Evolutionary conservation across 1,140 invertebrate genomes (phyloP), one percentile per base, ranked within the genome.

Genomic region (Rhizoglyphus robini): DNA sequence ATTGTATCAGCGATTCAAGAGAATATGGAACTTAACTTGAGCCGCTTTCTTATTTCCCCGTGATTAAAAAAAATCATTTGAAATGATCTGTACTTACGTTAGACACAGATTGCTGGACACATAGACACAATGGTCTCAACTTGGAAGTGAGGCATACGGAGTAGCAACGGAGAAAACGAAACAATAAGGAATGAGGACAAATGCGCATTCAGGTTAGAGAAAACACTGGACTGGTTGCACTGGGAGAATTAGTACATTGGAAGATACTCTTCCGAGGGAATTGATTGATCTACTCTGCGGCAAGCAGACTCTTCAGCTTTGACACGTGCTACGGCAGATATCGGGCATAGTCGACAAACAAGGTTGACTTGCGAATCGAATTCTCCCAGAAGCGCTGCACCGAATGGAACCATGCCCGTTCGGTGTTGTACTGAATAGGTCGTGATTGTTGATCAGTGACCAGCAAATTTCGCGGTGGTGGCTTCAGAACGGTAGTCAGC

Each of bases 331-430:
- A 67, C 27, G 51, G 64, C 58, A 68, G 41, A 63, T 67, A 66
- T 62, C 67, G 48, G 20, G 59, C 60, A 64, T 68, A 68, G 54
- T 68, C 68, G 1, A 61, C 32, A 47, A 57, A 67, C 4, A 68
- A 29, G n/a, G 58, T 63, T 58, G 68, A 68, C 54, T 68, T 68
- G 25, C 48, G 34, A 3, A 65, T 62, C 0, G 66, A 64, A 23
- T n/a, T 65, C 0, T 69, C 65, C 68, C 68, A 69, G 60, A 47
- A 68, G 48, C 62, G 32, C 65, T 67, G 61, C 3, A 59, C 47
- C 4, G 61, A 59, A 20, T 59, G 15, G 15, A 68, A 57, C 68
- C 68, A 69, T 13, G 54, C 18, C 18, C 49, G 29, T 61, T 67
- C 68, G 31, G 66, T 41, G 25, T 34, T 15, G 15, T 60, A 60